Evolutionary conservation across 2,888 invertebrate genomes (phyloP), one percentile per base, ranked within the genome.

Genomic region (Drosophila anomalata): DNA sequence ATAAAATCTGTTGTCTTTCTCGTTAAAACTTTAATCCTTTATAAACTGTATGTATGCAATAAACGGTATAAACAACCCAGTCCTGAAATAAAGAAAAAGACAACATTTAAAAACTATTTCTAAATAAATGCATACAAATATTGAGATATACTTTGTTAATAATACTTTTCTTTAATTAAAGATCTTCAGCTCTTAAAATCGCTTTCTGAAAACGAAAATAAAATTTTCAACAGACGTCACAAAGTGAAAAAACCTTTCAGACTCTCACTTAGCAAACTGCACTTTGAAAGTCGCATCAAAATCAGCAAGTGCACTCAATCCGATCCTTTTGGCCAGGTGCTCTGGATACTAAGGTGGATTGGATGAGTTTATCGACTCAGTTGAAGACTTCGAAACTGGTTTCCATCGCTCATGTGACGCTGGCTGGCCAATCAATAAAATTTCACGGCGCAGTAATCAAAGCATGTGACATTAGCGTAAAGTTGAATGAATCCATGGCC

Each of bases 391-490:
- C 41, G n/a, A 47, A 53, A 57, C 58, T 51, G 66, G 59, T 66
- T 48, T 26, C 59, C 81, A 81, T 77, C 81, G 69, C 71, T 80
- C 66, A 77, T 79, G 71, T 74, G 74, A 74, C 66, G 73, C 70
- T 88, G 79, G 78, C 80, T 86, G 86, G 80, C 87, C 89, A 90
- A 90, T 90, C 90, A 89, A 90, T 90, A 90, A 89, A 90, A 89
- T 90, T 90, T 90, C 89, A 90, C 90, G 89, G 80, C 89, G 71
- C 83, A 83, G 82, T 90, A 90, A 90, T 90, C 90, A 90, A 90
- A 90, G 86, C 89, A 80, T 83, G 85, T 79, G 88, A 85, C 90
- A 88, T 88, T 89, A 89, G 89, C 78, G 83, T 78, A 81, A 86
- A 88, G 80, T 87, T 88, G 81, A 83, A 84, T 89, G 80, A 80